Percentiles rank a stretch among this genome's conserved stretches.
Evolutionary conservation across 1,140 invertebrate genomes (phyloP).

Genomic region (Idris sp.): DNA sequence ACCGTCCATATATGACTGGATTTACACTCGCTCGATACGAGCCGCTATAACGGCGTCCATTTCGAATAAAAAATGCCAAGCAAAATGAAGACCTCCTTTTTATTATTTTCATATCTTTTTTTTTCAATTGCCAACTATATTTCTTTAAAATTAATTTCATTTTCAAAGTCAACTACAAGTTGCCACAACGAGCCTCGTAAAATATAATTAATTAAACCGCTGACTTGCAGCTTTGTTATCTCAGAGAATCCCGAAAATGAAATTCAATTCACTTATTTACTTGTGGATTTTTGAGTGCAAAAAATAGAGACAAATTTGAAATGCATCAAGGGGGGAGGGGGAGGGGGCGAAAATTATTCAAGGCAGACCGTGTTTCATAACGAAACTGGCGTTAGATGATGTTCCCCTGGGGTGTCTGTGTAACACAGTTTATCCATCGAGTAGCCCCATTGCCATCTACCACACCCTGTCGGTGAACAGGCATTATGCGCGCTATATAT

Average conservation of each 20-base stretch:
- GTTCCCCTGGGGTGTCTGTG: conserved; percentile 71
- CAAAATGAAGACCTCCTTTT: conserved; percentile 21
- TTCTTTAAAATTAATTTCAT: too few species aligned
- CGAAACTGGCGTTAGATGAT: conserved; percentile 78
- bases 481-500: conserved; percentile 72
- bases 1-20: conserved; percentile 71
- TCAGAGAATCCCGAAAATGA: not conserved
- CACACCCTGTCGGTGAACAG: conserved; percentile 50
- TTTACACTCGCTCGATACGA: conserved; percentile 65
- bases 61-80: conserved; percentile 37
- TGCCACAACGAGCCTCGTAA: not conserved
- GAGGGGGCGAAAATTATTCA: conserved; percentile 68
- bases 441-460: conserved; percentile 61
- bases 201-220: conserved; percentile 12
- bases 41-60: conserved; percentile 29
- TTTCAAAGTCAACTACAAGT: too few species aligned
- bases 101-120: too few species aligned
- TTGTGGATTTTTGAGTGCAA: too few species aligned
- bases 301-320: not conserved
- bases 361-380: conserved; percentile 72
- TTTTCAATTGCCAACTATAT: too few species aligned
- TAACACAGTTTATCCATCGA: conserved; percentile 79
- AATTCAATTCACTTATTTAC: too few species aligned
- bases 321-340: conserved; percentile 15
- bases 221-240: conserved; percentile 13